Evolutionary conservation across 2,888 invertebrate species (phyloP).

Genomic region (Eupeodes luniger): DNA sequence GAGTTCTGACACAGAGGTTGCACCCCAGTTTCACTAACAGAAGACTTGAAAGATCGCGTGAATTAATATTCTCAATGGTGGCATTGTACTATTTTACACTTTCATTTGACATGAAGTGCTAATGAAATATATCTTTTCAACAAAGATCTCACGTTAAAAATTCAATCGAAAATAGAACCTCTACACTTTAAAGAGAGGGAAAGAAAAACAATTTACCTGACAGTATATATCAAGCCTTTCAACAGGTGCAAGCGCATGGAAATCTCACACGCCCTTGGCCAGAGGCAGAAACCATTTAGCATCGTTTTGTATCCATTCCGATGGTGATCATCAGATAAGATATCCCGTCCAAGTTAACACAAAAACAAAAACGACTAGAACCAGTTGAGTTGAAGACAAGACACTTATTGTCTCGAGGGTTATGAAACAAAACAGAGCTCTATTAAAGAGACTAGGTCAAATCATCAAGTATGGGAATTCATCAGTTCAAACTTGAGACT

Average conservation of each 20-base stretch:
- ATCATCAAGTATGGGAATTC: slow-evolving; percentile 73
- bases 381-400: slow-evolving; percentile 49
- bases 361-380: slow-evolving; percentile 44
- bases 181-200: neutral
- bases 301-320: slow-evolving; percentile 68
- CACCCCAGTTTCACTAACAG: slow-evolving; percentile 20
- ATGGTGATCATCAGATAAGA: slow-evolving; percentile 64
- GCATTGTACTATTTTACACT: slow-evolving; percentile 55
- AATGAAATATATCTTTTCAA: slow-evolving; percentile 20
- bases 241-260: slow-evolving; percentile 56
- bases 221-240: slow-evolving; percentile 30
- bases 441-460: slow-evolving; percentile 72
- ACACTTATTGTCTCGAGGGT: slow-evolving; percentile 57
- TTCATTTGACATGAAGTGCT: slow-evolving; percentile 42
- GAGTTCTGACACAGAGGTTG: no score
- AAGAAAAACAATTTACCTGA: slow-evolving; percentile 30
- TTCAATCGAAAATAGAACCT: slow-evolving; percentile 27
- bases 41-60: slow-evolving; percentile 31
- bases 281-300: slow-evolving; percentile 66
- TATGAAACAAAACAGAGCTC: slow-evolving; percentile 59
- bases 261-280: slow-evolving; percentile 73
- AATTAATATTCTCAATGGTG: slow-evolving; percentile 41
- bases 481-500: neutral
- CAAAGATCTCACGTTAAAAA: slow-evolving; percentile 14
- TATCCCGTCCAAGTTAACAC: slow-evolving; percentile 37